phyloP scores from a whole-genome alignment of 2,888 invertebrate species.

The Ctenicera cuprea region DNA sequence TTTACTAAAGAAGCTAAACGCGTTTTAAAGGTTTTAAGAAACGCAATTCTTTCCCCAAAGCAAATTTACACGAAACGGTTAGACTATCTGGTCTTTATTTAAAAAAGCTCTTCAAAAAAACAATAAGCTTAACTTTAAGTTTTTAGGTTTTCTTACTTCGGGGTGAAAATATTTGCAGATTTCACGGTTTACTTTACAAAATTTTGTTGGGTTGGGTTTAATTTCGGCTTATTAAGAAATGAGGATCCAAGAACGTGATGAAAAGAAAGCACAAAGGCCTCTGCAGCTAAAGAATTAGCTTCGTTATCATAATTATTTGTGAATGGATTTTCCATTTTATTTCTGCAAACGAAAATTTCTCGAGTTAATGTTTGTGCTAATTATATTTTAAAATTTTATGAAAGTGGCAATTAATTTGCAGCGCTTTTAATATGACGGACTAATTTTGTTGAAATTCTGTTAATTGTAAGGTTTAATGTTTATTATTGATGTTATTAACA shows the following conservation, averaged over 20 bases:
- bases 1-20: no score
- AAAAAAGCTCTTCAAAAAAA: background rate
- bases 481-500: no score
- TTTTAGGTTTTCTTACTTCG: background rate
- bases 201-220: constrained; percentile 25
- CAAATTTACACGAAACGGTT: constrained; percentile 32
- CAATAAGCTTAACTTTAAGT: background rate
- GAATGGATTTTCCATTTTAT: background rate
- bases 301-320: constrained; percentile 31
- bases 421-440: no score
- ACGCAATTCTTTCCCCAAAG: background rate
- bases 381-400: background rate
- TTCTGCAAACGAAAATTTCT: background rate
- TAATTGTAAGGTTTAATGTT: no score
- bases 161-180: constrained; percentile 18
- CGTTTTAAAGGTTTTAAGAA: no score
- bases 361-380: background rate
- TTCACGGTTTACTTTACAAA: constrained; percentile 8
- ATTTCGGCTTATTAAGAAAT: constrained; percentile 35
- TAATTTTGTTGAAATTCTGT: no score
- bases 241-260: constrained; percentile 1
- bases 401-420: no score
- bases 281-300: constrained; percentile 12
- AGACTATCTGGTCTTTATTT: no score
- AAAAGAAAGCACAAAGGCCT: constrained; percentile 17